These are phyloP conservation scores for Chitala chitala DNA, from an alignment of 2,113 vertebrate genomes.

Conservation along the genomic window DNA sequence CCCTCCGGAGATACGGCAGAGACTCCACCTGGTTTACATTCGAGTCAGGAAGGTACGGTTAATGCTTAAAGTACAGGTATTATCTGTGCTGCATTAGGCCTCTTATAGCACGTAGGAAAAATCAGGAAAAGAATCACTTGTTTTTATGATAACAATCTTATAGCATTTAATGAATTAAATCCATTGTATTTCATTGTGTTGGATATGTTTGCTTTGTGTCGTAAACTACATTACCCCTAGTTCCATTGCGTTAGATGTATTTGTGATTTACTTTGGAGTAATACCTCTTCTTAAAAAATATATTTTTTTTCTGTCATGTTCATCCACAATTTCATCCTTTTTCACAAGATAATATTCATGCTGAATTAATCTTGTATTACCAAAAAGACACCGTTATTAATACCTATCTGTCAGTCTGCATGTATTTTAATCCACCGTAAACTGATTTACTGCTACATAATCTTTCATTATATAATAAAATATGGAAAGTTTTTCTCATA, in stretches of 20 bases:
- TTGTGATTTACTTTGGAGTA: neutral
- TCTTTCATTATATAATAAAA: neutral
- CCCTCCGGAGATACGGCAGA: conserved; percentile 89
- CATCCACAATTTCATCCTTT: too few species aligned
- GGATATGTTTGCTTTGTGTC: neutral
- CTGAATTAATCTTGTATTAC: neutral
- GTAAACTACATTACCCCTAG: neutral
- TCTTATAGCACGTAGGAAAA: too few species aligned
- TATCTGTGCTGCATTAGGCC: neutral
- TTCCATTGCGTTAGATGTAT: too few species aligned
- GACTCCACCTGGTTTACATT: conserved; percentile 98
- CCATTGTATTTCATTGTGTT: too few species aligned
- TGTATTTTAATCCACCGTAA: conserved; percentile 2
- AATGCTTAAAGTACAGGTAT: neutral
- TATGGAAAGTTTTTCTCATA: neutral
- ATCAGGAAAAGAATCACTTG: neutral
- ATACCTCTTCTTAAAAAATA: conserved; percentile 3
- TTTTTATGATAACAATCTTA: neutral
- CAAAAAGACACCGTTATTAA: conserved; percentile 1
- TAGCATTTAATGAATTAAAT: too few species aligned
- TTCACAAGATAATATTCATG: too few species aligned
- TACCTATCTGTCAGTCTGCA: neutral
- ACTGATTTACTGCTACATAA: conserved; percentile 6
- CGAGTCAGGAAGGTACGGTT: conserved; percentile 88
- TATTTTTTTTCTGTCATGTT: neutral